These are phyloP conservation scores for Cephus cinctus DNA, from an alignment of 1,140 invertebrate species.

Conservation along the genomic window DNA sequence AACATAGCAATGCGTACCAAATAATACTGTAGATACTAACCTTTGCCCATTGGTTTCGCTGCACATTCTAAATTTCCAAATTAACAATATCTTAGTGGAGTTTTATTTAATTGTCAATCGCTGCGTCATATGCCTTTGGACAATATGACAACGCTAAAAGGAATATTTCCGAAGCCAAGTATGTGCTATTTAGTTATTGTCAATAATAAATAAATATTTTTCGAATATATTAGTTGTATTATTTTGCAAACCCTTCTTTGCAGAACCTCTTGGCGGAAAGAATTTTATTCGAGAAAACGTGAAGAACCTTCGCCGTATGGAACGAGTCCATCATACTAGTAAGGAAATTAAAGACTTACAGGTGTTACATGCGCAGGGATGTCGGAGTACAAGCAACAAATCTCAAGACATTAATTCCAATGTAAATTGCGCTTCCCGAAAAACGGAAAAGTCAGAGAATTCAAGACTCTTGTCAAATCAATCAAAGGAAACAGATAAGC, in stretches of 20 bases:
- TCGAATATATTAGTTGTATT: constrained; percentile 8
- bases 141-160: constrained; percentile 40
- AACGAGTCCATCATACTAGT: constrained; percentile 34
- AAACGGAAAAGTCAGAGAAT: background rate
- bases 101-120: too few relatives aligned
- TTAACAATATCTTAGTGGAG: too few relatives aligned
- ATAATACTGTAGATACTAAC: too few relatives aligned
- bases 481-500: too few relatives aligned
- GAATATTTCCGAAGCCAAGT: constrained; percentile 48
- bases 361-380: constrained; percentile 19
- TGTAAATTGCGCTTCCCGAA: background rate
- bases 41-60: too few relatives aligned
- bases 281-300: constrained; percentile 55
- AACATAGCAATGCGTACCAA: too few relatives aligned
- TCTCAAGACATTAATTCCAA: too few relatives aligned
- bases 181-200: constrained; percentile 21
- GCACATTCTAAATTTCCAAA: too few relatives aligned
- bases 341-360: constrained; percentile 30
- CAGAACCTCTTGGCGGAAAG: constrained; percentile 42
- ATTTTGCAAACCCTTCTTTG: constrained; percentile 15
- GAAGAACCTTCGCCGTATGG: constrained; percentile 43
- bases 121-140: background rate
- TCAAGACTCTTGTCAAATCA: background rate
- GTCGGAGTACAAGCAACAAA: constrained; percentile 6
- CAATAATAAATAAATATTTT: constrained; percentile 8